These are phyloP conservation scores for Brachionus koreanus DNA, from an alignment of 1,140 invertebrate genomes.

Conservation along the genomic window DNA sequence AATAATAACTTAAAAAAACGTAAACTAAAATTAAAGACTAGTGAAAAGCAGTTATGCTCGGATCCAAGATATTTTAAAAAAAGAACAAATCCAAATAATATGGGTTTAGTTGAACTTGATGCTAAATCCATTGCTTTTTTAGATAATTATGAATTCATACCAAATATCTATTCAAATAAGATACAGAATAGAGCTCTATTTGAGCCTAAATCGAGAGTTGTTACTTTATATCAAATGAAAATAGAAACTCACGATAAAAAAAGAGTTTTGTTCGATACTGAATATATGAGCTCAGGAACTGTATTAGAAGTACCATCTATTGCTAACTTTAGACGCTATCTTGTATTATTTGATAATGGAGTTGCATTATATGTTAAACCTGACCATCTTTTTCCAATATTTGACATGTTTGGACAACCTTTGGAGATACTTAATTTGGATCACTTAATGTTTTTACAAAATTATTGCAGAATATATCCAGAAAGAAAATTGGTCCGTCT, in stretches of 20 bases:
- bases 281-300: conserved; percentile 29
- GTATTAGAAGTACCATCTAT: conserved; percentile 8
- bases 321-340: conserved; percentile 3
- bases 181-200: background rate
- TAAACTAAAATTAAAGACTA: background rate
- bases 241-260: background rate
- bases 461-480: conserved; percentile 38
- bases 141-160: conserved; percentile 30
- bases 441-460: conserved; percentile 8
- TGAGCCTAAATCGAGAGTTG: conserved; percentile 2
- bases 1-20: background rate
- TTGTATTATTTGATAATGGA: conserved; percentile 42
- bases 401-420: conserved; percentile 6
- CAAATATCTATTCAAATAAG: background rate
- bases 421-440: background rate
- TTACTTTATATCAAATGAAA: conserved; percentile 14
- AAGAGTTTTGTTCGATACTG: background rate
- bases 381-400: conserved; percentile 6
- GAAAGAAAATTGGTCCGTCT: conserved; percentile 32
- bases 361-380: background rate
- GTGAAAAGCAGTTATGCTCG: background rate
- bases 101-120: background rate
- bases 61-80: background rate
- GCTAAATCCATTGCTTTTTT: conserved; percentile 29
- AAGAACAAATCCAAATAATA: background rate